Percentiles rank a stretch among this genome's conserved stretches.
phyloP scores from a whole-genome alignment of 2,797 vertebrate genomes.

The Sparidentex hasta region DNA sequence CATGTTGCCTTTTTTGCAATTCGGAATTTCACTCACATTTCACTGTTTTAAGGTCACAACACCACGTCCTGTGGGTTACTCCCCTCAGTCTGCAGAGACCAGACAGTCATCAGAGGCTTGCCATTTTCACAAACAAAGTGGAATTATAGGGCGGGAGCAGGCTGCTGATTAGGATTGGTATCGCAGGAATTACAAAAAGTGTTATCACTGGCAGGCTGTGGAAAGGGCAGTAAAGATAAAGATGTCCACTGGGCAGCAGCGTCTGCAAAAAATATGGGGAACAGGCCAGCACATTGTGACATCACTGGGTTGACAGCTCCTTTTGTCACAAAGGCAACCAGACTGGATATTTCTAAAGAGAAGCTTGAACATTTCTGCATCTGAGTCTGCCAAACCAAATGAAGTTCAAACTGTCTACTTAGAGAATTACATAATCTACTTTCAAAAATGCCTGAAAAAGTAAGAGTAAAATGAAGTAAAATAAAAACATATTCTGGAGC shows the following conservation, averaged over 20 bases:
- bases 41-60: too few species aligned
- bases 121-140: background rate
- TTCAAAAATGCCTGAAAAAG: background rate
- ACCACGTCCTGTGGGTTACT: too few species aligned
- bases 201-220: background rate
- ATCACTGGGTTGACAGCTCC: background rate
- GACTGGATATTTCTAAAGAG: background rate
- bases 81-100: background rate
- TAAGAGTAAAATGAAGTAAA: background rate
- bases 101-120: background rate
- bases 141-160: background rate
- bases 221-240: background rate
- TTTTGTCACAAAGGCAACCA: background rate
- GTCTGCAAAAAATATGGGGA: background rate
- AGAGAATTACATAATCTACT: background rate
- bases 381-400: slow-evolving; percentile 1
- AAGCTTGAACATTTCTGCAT: background rate
- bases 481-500: background rate
- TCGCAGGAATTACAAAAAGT: background rate
- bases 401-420: background rate
- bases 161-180: background rate
- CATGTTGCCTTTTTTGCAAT: too few species aligned
- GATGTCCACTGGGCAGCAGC: background rate
- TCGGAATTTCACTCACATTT: too few species aligned
- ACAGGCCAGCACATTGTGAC: background rate